Evolutionary conservation across 2,797 vertebrate genomes (phyloP).

Genomic region (Cryptoprocta ferox): DNA sequence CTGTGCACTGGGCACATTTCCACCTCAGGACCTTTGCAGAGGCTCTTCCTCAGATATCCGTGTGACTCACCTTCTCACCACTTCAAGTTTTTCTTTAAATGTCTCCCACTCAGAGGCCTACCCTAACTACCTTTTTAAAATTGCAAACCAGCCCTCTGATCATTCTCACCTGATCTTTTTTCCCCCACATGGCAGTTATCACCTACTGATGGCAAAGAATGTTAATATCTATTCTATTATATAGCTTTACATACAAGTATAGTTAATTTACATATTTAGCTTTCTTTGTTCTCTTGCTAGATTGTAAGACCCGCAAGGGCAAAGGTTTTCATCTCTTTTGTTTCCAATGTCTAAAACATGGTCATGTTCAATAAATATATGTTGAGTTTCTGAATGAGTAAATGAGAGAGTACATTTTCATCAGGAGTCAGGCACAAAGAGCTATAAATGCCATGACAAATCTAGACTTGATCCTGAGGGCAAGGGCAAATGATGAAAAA

Average conservation of each 20-base stretch:
- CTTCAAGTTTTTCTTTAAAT: background rate
- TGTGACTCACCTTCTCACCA: accelerated
- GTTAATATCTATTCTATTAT: background rate
- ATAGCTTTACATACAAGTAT: background rate
- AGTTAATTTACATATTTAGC: background rate
- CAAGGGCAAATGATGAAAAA: background rate
- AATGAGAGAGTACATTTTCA: background rate
- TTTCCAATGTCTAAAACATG: background rate
- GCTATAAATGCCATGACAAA: background rate
- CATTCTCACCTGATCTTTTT: background rate
- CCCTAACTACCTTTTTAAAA: background rate
- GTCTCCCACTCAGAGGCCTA: background rate
- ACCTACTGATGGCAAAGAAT: background rate
- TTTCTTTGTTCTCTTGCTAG: background rate
- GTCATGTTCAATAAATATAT: no score
- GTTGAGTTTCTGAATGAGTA: background rate
- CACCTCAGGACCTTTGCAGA: background rate
- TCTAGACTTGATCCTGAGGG: background rate
- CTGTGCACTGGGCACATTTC: no score
- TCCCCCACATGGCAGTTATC: background rate
- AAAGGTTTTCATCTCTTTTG: background rate
- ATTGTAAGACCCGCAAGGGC: background rate
- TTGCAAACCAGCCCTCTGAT: background rate
- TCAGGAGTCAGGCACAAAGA: background rate
- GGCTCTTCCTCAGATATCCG: background rate